Conservation (phyloP, 1,140 invertebrate genomes). For the Drosophila persimilis region DNA sequence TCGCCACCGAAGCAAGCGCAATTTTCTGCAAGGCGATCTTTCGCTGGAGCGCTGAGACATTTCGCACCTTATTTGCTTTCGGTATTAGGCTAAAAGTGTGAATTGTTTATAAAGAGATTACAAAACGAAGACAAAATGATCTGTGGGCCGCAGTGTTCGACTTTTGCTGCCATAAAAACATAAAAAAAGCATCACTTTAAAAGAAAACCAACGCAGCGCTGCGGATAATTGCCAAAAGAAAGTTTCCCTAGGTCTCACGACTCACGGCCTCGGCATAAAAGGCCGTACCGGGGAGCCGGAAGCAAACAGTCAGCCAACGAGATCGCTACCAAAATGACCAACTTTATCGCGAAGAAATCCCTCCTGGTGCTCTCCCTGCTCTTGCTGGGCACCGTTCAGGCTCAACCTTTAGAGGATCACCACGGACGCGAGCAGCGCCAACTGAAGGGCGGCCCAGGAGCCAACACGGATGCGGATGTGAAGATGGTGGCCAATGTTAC, state of each 20-base stretch:
- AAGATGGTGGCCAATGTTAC: conserved; percentile 68
- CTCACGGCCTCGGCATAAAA: conserved; percentile 57
- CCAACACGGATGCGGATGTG: conserved; percentile 49
- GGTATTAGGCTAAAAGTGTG: conserved; percentile 75
- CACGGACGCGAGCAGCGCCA: conserved; percentile 53
- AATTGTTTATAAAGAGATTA: conserved; percentile 82
- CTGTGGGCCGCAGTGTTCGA: conserved; percentile 50
- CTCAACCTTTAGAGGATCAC: conserved; percentile 41
- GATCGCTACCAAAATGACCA: conserved; percentile 54
- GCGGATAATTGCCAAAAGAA: conserved; percentile 63
- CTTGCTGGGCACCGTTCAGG: conserved; percentile 30
- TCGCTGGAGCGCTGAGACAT: conserved; percentile 40
- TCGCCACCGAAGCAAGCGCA: conserved; percentile 20
- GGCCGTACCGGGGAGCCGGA: conserved; percentile 44
- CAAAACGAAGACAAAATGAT: conserved; percentile 62
- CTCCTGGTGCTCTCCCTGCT: conserved; percentile 46
- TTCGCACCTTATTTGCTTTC: conserved; percentile 78
- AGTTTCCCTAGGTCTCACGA: conserved; percentile 38
- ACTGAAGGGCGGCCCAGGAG: conserved; percentile 30
- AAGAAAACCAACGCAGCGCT: conserved; percentile 45
- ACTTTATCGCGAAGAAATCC: conserved; percentile 29
- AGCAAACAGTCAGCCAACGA: conserved; percentile 66
- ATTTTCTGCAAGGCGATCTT: conserved; percentile 47
- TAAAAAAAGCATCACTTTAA: conserved; percentile 61
- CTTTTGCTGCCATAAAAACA: conserved; percentile 64